Percentiles rank a stretch among this genome's conserved stretches.
These are phyloP conservation scores for Brachionus manjavacas DNA, from an alignment of 1,140 invertebrate species.

Conservation along the genomic window DNA sequence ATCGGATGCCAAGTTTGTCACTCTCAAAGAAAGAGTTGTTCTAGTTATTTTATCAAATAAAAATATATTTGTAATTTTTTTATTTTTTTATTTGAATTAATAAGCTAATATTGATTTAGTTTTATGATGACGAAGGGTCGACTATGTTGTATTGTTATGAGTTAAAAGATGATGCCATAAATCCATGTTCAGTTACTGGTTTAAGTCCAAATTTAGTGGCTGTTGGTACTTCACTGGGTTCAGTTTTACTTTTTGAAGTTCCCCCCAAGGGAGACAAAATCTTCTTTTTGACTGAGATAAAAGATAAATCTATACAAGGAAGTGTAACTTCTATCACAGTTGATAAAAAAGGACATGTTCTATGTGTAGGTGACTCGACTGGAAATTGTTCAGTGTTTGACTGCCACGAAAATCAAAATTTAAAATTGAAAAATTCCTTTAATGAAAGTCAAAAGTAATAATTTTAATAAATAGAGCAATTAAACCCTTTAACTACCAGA, in stretches of 20 bases:
- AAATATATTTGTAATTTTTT: constrained; percentile 18
- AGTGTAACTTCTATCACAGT: neutral
- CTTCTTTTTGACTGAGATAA: neutral
- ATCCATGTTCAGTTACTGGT: neutral
- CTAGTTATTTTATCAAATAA: neutral
- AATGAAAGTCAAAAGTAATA: neutral
- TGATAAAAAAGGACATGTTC: neutral
- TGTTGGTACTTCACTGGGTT: neutral
- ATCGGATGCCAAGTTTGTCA: neutral
- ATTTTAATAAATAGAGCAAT: too few species aligned
- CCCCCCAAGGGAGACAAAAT: neutral
- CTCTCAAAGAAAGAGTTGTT: neutral
- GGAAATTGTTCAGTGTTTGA: constrained; percentile 20
- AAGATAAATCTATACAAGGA: neutral
- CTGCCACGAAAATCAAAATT: neutral
- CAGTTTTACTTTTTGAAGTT: neutral
- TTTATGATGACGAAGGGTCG: constrained; percentile 11
- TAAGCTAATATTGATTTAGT: neutral
- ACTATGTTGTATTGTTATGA: neutral
- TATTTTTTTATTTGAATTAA: neutral
- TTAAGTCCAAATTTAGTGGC: neutral
- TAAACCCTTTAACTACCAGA: too few species aligned
- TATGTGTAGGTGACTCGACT: neutral
- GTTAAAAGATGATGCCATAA: neutral
- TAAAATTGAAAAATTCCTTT: neutral